phyloP scores from a whole-genome alignment of 2,888 invertebrate genomes.

The Leucophenga maculata region DNA sequence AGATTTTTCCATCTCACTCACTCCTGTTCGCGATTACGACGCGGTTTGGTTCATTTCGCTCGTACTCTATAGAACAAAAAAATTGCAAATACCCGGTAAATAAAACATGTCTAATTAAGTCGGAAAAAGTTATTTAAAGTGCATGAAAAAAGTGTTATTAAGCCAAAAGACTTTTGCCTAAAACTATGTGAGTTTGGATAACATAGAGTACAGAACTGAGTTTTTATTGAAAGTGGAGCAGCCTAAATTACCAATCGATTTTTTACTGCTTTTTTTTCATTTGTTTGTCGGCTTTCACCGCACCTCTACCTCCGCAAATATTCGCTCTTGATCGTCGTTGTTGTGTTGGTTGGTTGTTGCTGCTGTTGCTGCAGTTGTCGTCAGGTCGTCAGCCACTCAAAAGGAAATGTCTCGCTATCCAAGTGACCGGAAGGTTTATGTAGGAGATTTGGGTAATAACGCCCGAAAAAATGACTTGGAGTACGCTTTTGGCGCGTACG shows the following conservation, averaged over 20 bases:
- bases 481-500: conserved; percentile 93
- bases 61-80: too few species aligned
- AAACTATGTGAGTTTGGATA: neutral
- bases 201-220: neutral
- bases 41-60: too few species aligned
- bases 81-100: conserved; percentile 18
- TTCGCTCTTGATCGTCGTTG: conserved; percentile 18
- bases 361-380: too few species aligned
- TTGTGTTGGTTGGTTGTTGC: conserved; percentile 18
- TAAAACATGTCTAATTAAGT: neutral
- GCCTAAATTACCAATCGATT: conserved; percentile 53
- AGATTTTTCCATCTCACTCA: too few species aligned
- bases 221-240: neutral
- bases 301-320: neutral
- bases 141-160: neutral
- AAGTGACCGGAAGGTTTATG: conserved; percentile 94
- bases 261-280: conserved; percentile 46
- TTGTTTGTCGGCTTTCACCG: conserved; percentile 9
- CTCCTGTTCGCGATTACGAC: too few species aligned
- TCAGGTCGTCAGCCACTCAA: neutral
- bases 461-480: conserved; percentile 95
- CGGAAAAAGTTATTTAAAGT: neutral
- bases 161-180: neutral
- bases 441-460: conserved; percentile 92
- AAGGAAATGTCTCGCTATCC: conserved; percentile 72